These are phyloP conservation scores for Platycheirus albimanus DNA, from an alignment of 2,888 invertebrate species.

Conservation along the genomic window DNA sequence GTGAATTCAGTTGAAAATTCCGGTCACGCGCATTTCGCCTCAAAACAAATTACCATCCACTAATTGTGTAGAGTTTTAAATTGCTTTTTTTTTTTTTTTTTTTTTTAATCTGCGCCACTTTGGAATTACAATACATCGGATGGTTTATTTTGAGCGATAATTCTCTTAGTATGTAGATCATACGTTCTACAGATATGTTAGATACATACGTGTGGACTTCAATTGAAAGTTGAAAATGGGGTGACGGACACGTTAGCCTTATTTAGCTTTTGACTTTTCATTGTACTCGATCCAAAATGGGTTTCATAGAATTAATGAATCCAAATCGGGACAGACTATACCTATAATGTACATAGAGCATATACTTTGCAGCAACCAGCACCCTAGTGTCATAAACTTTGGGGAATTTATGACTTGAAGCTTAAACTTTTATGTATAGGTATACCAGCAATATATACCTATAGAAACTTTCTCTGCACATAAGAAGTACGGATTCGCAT, in stretches of 20 bases:
- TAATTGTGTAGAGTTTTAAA: constrained; percentile 56
- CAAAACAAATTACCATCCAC: constrained; percentile 21
- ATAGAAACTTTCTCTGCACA: background rate
- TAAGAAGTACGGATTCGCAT: constrained; percentile 28
- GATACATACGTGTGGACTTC: constrained; percentile 33
- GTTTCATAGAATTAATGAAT: background rate
- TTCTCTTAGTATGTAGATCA: no score
- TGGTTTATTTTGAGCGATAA: constrained; percentile 47
- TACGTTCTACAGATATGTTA: constrained; percentile 6
- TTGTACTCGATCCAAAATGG: background rate
- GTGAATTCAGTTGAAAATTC: constrained; percentile 18
- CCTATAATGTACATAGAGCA: background rate
- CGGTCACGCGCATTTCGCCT: constrained; percentile 71
- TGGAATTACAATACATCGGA: background rate
- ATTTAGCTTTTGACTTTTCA: no score
- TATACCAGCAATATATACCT: no score
- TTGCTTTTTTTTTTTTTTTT: background rate
- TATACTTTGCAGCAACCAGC: no score
- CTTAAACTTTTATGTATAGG: constrained; percentile 5
- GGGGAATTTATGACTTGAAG: background rate
- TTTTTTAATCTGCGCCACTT: constrained; percentile 39
- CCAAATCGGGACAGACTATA: no score
- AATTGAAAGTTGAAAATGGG: background rate
- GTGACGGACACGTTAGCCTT: background rate
- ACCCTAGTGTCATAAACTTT: background rate